A percentile compares a stretch with the other conserved stretches of the same genome.
Conservation (phyloP, 2,888 invertebrate species). For the Stictocephala bisonia region DNA sequence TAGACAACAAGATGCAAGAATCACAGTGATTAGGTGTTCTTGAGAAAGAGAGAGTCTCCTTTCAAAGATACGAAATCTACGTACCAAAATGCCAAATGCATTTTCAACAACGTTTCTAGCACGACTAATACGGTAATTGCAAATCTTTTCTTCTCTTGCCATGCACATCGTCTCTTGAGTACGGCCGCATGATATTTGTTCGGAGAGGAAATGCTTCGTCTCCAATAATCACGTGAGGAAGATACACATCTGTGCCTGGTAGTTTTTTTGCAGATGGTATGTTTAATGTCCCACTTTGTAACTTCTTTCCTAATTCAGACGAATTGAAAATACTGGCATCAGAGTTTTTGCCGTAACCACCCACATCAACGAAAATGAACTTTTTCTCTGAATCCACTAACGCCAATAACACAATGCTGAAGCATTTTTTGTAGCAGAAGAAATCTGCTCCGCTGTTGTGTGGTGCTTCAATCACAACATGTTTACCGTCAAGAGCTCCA, state of each 20-base stretch:
- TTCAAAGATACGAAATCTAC: slow-evolving; percentile 22
- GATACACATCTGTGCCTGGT: slow-evolving; percentile 48
- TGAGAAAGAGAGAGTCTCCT: slow-evolving; percentile 16
- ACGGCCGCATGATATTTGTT: slow-evolving; percentile 50
- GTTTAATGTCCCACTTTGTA: slow-evolving; percentile 44
- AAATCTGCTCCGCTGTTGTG: too few relatives aligned
- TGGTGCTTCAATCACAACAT: slow-evolving; percentile 40
- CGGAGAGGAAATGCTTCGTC: slow-evolving; percentile 50
- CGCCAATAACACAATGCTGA: slow-evolving; percentile 40
- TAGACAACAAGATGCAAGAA: not conserved
- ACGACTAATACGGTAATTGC: slow-evolving; percentile 40
- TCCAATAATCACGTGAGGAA: slow-evolving; percentile 48
- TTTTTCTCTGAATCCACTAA: slow-evolving; percentile 46
- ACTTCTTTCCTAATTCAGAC: slow-evolving; percentile 23
- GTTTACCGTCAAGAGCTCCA: slow-evolving; percentile 45
- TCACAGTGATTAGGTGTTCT: not conserved
- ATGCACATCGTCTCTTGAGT: slow-evolving; percentile 40
- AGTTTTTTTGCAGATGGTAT: slow-evolving; percentile 54
- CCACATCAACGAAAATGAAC: slow-evolving; percentile 45
- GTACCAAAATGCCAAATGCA: slow-evolving; percentile 40
- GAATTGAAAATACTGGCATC: slow-evolving; percentile 41
- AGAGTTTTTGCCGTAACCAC: slow-evolving; percentile 42
- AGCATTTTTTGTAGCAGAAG: slow-evolving; percentile 46
- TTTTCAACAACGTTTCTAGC: slow-evolving; percentile 40
- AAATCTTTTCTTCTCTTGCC: slow-evolving; percentile 34